A percentile compares a stretch with the other conserved stretches of the same genome.
Evolutionary conservation across 1,140 invertebrate genomes (phyloP).

Genomic region (Coelopa frigida): DNA sequence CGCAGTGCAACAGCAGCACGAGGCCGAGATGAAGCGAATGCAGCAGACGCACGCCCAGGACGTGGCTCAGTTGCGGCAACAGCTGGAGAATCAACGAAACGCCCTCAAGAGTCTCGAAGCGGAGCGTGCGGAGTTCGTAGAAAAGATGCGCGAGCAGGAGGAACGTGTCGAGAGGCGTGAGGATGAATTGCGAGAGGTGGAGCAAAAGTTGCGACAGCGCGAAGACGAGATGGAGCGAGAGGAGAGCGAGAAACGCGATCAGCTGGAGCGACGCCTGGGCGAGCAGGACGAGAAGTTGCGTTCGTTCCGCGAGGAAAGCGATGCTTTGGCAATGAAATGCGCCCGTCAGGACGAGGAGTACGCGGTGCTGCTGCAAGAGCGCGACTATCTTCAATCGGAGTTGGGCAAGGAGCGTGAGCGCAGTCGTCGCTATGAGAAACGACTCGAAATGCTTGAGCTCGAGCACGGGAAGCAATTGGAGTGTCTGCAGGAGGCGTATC

Average conservation of each 20-base stretch:
- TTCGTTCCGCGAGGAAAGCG: conserved; percentile 19
- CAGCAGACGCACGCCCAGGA: conserved; percentile 19
- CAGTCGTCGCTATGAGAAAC: conserved; percentile 58
- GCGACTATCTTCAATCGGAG: conserved; percentile 44
- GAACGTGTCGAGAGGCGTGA: conserved; percentile 35
- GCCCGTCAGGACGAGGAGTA: conserved; percentile 32
- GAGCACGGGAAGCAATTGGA: conserved; percentile 73
- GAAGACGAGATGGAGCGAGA: conserved; percentile 20
- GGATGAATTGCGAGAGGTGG: conserved; percentile 21
- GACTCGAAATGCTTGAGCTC: conserved; percentile 62
- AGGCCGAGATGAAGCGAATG: conserved; percentile 25
- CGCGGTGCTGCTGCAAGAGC: conserved; percentile 27
- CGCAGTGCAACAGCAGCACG: conserved; percentile 38
- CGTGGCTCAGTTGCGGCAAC: conserved; percentile 14
- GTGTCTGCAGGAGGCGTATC: conserved; percentile 62
- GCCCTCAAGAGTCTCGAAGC: conserved; percentile 13
- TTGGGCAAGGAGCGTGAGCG: conserved; percentile 53
- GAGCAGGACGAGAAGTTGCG: conserved; percentile 14
- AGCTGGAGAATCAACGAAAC: conserved; percentile 18
- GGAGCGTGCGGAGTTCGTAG: conserved; percentile 11
- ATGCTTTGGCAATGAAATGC: conserved; percentile 22
- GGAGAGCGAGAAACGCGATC: conserved; percentile 11
- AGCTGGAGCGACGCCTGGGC: conserved; percentile 16
- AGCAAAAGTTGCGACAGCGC: conserved; percentile 18
- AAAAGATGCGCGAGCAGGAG: conserved; percentile 30